These are phyloP conservation scores for Tinamus major DNA, from an alignment of 2,797 vertebrate genomes.

Conservation along the genomic window DNA sequence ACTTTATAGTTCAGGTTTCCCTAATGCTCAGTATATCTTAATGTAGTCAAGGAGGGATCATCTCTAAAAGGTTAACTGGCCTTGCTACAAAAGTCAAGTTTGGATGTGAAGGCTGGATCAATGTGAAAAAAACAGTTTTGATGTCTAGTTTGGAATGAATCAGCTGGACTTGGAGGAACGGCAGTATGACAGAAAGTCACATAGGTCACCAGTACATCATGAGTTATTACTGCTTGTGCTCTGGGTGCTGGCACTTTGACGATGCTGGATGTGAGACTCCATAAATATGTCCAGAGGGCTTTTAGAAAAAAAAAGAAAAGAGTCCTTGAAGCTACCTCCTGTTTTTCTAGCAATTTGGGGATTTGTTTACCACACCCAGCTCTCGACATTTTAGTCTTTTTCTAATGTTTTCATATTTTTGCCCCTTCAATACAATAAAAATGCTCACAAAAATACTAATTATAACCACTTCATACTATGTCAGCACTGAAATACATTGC, in stretches of 20 bases:
- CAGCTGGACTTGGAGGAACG: not conserved
- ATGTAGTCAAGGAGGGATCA: not conserved
- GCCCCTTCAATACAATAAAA: not conserved
- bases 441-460: not conserved
- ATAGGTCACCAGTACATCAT: not conserved
- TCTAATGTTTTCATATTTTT: not conserved
- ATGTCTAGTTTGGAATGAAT: not conserved
- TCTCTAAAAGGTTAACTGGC: not conserved
- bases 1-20: not conserved
- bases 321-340: not conserved
- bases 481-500: not conserved
- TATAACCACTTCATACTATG: not conserved
- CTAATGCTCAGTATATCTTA: not conserved
- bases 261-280: not conserved
- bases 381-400: not conserved
- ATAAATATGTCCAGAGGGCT: not conserved
- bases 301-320: not conserved
- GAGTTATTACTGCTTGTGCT: not conserved
- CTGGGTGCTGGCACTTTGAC: not conserved
- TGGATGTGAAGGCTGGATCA: not conserved
- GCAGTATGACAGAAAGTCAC: not conserved
- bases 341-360: not conserved
- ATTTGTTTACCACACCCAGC: not conserved
- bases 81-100: not conserved
- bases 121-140: not conserved